phyloP scores from a whole-genome alignment of 2,888 invertebrate genomes.

The Hyposoter dolosus region DNA sequence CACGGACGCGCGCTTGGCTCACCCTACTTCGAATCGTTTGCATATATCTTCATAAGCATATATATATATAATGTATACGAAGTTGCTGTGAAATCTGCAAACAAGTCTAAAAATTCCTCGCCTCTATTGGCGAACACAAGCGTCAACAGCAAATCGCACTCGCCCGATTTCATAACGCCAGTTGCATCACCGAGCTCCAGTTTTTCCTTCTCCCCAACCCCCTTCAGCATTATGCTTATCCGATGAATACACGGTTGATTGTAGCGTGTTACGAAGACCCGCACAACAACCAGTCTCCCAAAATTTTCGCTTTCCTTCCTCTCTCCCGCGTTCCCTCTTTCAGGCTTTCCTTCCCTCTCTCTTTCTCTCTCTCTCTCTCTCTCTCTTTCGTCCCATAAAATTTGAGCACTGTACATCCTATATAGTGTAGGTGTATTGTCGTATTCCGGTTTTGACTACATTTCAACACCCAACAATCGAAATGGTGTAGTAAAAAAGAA shows the following conservation, averaged over 20 bases:
- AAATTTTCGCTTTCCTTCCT: constrained; percentile 36
- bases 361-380: background rate
- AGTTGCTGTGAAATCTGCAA: constrained; percentile 75
- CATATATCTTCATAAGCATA: background rate
- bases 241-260: constrained; percentile 76
- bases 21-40: constrained; percentile 15
- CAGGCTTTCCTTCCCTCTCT: background rate
- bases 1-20: background rate
- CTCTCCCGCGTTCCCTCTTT: background rate
- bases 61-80: constrained; percentile 74
- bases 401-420: background rate
- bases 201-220: constrained; percentile 23
- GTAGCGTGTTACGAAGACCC: constrained; percentile 66
- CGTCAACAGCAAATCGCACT: constrained; percentile 52
- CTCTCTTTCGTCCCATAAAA: background rate
- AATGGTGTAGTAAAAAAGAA: background rate
- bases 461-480: constrained; percentile 4
- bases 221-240: constrained; percentile 74
- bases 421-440: background rate
- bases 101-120: constrained; percentile 75
- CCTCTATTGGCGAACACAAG: constrained; percentile 52
- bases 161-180: constrained; percentile 75
- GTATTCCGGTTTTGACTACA: background rate
- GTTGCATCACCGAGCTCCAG: constrained; percentile 72
- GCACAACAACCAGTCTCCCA: constrained; percentile 39